Evolutionary conservation across 2,888 invertebrate species (phyloP).

Genomic region (Sussaba pulchella): DNA sequence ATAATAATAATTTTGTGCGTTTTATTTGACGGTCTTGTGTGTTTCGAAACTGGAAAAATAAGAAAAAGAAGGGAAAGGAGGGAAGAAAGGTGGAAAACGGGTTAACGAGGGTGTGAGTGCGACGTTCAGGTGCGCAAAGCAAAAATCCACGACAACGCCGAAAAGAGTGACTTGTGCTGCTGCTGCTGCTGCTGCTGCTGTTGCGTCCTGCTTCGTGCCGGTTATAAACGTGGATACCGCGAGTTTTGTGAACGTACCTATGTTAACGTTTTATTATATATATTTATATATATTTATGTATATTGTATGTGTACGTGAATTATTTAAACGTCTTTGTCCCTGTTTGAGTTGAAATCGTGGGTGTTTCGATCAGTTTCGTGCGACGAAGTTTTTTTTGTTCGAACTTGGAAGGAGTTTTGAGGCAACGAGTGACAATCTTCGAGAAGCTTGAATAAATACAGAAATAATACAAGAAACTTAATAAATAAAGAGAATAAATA

Average conservation of each 20-base stretch:
- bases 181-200: conserved; percentile 22
- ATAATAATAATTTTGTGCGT: background rate
- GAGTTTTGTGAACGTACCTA: conserved; percentile 16
- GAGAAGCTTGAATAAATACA: background rate
- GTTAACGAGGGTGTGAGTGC: conserved; percentile 21
- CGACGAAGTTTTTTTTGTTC: too few species aligned
- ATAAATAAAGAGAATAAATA: too few species aligned
- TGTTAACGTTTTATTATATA: background rate
- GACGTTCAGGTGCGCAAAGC: conserved; percentile 39
- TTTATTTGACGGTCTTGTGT: too few species aligned
- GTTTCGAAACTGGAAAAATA: too few species aligned
- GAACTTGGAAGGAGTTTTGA: too few species aligned
- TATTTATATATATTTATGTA: background rate
- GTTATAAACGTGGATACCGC: conserved; percentile 57
- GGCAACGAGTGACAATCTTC: background rate
- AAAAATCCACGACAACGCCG: conserved; percentile 56
- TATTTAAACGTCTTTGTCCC: background rate
- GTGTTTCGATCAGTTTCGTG: too few species aligned
- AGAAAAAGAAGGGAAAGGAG: too few species aligned
- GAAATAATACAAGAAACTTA: too few species aligned
- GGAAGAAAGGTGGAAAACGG: background rate
- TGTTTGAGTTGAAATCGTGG: too few species aligned
- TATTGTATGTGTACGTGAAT: background rate
- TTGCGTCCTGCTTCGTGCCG: conserved; percentile 46
- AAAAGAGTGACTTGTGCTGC: conserved; percentile 43